Evolutionary conservation across 2,888 invertebrate genomes (phyloP), one percentile per base, ranked within the genome.

Genomic region (Cephus pygmeus): DNA sequence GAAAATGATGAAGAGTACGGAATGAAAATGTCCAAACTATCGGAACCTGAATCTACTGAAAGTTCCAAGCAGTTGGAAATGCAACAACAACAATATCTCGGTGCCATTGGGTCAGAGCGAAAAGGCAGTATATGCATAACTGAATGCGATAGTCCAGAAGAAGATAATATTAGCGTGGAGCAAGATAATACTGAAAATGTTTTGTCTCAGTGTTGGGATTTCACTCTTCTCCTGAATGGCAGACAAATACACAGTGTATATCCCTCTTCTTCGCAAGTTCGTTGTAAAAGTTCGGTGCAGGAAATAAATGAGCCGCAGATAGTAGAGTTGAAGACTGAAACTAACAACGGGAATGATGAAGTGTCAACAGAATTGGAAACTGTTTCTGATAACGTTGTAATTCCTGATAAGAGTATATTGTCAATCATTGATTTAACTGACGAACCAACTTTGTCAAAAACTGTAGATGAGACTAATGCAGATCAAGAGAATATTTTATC

Each of bases 181-280:
- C 40, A 34, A 6, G 76, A 76, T 11, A 76, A 77, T 12, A 79
- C 79, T 12, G 80, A 82, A 11, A 82, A 85, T 35, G 81, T 82
- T 56, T 69, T 84, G 68, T 80, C 85, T 0, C 83, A 85, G 33
- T 86, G 85, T 69, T 85, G 85, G 85, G 87, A 87, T 73, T 87
- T 85, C 36, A 86, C 85, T 12, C 33, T 87, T 3, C 56, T 85
- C 2, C 73, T 84, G 1, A 80, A 86, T 76, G 82, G 83, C 3
- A 73, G 36, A 56, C 80, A 84, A 56, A 80, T 85, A 56, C 87
- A 87, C 76, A 88, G 85, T 73, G 73, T 74, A 1, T 81, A 78
- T 71, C 71, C 71, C 11, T 75, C 77, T 73, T n/a, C 34, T 56
- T 69, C 71, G 12, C 69, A 73, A 23, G 69, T 75, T 40, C 31